A percentile compares a stretch with the other conserved stretches of the same genome.
These are phyloP conservation scores for Podabrus alpinus DNA, from an alignment of 2,888 invertebrate species.

Conservation along the genomic window DNA sequence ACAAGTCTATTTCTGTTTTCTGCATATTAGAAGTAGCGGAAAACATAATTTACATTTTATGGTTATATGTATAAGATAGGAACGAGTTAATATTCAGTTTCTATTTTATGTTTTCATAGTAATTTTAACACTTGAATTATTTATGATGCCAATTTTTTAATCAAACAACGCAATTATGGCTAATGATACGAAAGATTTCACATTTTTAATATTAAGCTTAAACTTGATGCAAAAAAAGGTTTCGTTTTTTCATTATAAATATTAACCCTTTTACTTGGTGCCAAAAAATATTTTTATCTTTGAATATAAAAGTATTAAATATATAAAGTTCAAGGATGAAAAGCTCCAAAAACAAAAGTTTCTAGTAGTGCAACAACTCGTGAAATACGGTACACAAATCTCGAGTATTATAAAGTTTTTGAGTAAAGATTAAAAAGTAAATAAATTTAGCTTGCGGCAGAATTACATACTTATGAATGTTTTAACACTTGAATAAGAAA, in stretches of 20 bases:
- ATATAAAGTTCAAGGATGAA: not conserved
- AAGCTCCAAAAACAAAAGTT: not conserved
- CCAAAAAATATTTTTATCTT: not conserved
- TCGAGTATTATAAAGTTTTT: not conserved
- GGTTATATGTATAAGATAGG: not conserved
- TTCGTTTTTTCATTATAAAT: not conserved
- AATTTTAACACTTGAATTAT: not conserved
- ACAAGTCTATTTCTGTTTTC: not conserved
- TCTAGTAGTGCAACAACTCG: not conserved
- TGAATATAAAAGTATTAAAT: not conserved
- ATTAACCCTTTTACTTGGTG: too few relatives aligned
- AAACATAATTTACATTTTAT: not conserved
- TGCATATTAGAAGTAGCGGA: not conserved
- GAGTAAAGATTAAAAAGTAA: not conserved
- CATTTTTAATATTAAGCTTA: not conserved
- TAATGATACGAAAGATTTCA: not conserved
- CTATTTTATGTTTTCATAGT: not conserved
- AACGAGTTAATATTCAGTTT: not conserved
- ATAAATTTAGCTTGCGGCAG: not conserved
- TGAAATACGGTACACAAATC: not conserved
- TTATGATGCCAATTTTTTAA: not conserved
- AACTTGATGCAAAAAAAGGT: not conserved
- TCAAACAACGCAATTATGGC: not conserved
- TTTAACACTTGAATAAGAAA: not conserved
- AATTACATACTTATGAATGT: not conserved